Evolutionary conservation across 2,113 vertebrate species (phyloP).

Genomic region (Pelecanus crispus): DNA sequence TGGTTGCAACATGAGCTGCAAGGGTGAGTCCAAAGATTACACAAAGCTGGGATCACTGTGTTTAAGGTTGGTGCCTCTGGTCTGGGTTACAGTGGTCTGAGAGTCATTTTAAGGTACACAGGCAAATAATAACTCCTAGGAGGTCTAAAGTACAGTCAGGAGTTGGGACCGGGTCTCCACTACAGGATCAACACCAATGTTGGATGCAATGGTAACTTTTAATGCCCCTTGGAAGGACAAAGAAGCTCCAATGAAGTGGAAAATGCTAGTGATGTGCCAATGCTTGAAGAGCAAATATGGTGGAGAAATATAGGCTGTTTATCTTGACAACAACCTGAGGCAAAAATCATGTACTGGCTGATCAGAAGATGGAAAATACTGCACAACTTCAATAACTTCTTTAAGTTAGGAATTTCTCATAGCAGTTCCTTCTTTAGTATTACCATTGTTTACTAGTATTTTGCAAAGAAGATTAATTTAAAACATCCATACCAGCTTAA

Average conservation of each 20-base stretch:
- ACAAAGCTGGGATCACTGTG: not conserved
- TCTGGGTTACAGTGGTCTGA: not conserved
- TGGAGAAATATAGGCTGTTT: not conserved
- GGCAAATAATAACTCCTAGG: not conserved
- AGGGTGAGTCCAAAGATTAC: not conserved
- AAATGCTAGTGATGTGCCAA: not conserved
- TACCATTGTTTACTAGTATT: conserved; percentile 10
- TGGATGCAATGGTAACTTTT: not conserved
- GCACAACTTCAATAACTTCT: not conserved
- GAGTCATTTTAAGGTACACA: not conserved
- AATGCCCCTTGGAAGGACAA: conserved; percentile 7
- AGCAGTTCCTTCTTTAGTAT: not conserved
- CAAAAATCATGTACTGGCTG: not conserved
- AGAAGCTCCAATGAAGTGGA: not conserved
- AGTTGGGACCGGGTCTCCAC: not conserved
- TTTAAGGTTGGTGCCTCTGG: not conserved
- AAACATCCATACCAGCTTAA: not conserved
- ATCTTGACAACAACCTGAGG: not conserved
- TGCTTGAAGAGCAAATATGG: not conserved
- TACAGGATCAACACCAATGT: not conserved
- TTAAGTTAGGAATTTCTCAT: not conserved
- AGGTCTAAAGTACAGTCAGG: not conserved
- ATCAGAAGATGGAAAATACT: conserved; percentile 36
- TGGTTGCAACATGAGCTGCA: not conserved
- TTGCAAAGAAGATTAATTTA: conserved; percentile 24